Evolutionary conservation across 2,888 invertebrate species (phyloP).

Genomic region (Tiliacea aurago): DNA sequence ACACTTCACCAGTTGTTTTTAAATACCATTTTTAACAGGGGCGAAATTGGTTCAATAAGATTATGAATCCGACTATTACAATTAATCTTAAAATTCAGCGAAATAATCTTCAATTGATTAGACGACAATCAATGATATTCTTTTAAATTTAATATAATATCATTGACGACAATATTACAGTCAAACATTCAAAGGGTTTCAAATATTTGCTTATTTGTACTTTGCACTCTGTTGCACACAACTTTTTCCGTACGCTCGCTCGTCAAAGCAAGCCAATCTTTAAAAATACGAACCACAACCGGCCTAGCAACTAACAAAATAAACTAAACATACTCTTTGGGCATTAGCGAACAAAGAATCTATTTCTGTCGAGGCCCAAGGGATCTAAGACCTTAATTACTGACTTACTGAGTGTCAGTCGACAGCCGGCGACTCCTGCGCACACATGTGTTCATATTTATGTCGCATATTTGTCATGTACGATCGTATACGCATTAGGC

Average conservation of each 20-base stretch:
- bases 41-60: background rate
- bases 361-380: conserved; percentile 76
- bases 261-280: background rate
- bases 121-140: too few relatives aligned
- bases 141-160: too few relatives aligned
- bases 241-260: background rate
- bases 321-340: conserved; percentile 57
- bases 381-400: conserved; percentile 79
- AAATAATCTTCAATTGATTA: background rate
- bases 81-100: background rate
- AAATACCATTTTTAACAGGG: background rate
- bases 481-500: conserved; percentile 31
- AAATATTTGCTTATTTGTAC: background rate
- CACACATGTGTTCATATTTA: conserved; percentile 66
- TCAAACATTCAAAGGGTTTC: background rate
- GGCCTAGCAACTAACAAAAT: conserved; percentile 48
- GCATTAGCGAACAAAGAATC: conserved; percentile 72
- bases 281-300: conserved; percentile 45
- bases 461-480: conserved; percentile 47
- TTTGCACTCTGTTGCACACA: background rate
- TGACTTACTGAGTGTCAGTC: conserved; percentile 75
- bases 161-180: too few relatives aligned
- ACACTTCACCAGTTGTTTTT: background rate
- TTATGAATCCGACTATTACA: background rate
- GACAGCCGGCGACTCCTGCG: conserved; percentile 73